Evolutionary conservation across 2,797 vertebrate genomes (phyloP).

Genomic region (Rhinichthys osculus): DNA sequence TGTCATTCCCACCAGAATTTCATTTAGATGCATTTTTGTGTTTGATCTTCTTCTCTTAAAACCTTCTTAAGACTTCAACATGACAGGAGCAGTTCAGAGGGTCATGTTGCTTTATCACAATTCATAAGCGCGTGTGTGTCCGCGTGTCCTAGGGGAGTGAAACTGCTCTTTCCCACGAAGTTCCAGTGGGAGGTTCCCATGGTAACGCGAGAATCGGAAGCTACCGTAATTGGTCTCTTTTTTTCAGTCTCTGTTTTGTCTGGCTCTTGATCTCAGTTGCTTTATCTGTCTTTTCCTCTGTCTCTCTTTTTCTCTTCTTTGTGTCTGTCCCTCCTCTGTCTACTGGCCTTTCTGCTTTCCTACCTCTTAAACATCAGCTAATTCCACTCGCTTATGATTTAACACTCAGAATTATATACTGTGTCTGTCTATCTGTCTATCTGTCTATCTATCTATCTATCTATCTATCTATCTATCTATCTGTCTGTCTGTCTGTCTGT

Average conservation of each 20-base stretch:
- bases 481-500: too few species aligned
- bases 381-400: background rate
- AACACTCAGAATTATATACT: background rate
- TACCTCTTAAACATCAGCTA: background rate
- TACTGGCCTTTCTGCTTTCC: conserved; percentile 1
- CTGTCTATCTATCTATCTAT: too few species aligned
- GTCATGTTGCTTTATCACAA: conserved; percentile 47
- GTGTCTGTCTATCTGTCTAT: too few species aligned
- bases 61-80: background rate
- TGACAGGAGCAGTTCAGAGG: conserved; percentile 38
- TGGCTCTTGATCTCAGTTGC: conserved; percentile 53
- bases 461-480: too few species aligned
- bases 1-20: background rate
- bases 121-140: conserved; percentile 43
- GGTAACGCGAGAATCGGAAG: conserved; percentile 65
- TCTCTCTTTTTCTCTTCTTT: conserved; percentile 37
- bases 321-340: conserved; percentile 46
- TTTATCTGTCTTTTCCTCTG: conserved; percentile 59
- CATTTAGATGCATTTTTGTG: conserved; percentile 8
- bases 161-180: conserved; percentile 59
- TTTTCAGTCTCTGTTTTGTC: conserved; percentile 67
- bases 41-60: background rate
- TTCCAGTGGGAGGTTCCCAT: conserved; percentile 63
- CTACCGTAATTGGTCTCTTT: conserved; percentile 70
- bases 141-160: conserved; percentile 57